phyloP scores from a whole-genome alignment of 2,888 invertebrate species.

The Operophtera brumata region DNA sequence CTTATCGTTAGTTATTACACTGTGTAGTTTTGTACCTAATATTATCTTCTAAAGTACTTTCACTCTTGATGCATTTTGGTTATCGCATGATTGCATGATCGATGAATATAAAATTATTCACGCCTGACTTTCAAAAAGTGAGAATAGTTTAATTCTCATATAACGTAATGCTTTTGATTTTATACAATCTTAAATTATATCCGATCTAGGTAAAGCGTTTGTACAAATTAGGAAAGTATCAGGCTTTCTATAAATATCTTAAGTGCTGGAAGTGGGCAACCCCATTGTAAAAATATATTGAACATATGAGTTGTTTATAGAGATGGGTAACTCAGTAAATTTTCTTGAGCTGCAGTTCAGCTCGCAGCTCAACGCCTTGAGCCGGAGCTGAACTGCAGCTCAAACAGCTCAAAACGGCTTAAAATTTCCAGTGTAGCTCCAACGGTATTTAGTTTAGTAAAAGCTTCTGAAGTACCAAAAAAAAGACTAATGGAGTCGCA shows the following conservation, averaged over 20 bases:
- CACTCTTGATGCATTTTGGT: slow-evolving; percentile 9
- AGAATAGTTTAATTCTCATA: background rate
- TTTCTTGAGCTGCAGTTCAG: too few species aligned
- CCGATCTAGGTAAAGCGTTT: background rate
- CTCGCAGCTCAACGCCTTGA: too few species aligned
- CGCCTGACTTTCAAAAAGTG: slow-evolving; percentile 14
- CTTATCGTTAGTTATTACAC: background rate
- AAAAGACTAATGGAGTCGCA: too few species aligned
- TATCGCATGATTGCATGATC: slow-evolving; percentile 23
- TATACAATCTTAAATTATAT: background rate
- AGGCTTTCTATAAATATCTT: background rate
- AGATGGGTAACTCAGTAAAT: too few species aligned
- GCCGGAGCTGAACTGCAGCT: too few species aligned
- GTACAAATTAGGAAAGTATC: background rate
- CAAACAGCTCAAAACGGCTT: too few species aligned
- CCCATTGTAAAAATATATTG: background rate
- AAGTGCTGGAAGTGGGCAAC: background rate
- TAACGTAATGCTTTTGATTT: background rate
- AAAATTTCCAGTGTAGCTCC: too few species aligned
- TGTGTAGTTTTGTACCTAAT: background rate
- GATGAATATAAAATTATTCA: slow-evolving; percentile 9
- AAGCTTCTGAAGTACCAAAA: too few species aligned
- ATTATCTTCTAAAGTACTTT: slow-evolving; percentile 3
- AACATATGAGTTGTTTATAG: background rate
- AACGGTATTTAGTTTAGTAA: too few species aligned